Evolutionary conservation across 2,888 invertebrate species (phyloP), one percentile per base, ranked within the genome.

Genomic region (Hypercompe scribonia): DNA sequence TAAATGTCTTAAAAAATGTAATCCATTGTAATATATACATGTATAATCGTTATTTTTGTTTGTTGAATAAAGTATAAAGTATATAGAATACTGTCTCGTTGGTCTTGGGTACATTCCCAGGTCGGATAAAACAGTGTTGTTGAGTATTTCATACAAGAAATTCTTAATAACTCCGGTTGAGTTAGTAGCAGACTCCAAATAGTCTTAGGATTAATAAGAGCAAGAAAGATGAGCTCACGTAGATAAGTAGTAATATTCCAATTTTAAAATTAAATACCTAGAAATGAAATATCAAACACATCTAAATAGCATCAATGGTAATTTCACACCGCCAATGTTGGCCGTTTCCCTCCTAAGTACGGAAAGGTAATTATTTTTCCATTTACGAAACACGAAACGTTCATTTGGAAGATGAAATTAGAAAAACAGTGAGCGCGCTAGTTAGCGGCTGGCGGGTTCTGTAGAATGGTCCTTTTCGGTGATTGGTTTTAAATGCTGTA

Each of bases 341-440:
- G 31, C 63, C 21, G 36, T 42, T 73, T 66, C 7, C 70, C 54
- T 24, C 58, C n/a, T 70, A 79, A 78, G 76, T 78, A 81, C 77
- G 77, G 75, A 77, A 80, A 81, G 71, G 78, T 84, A 84, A 87
- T 86, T 87, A 86, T 84, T 82, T 86, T 86, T 85, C 78, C 84
- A 86, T 87, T 86, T 85, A 85, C 77, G 78, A 81, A 83, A 81
- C 81, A 82, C 80, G 79, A 81, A 83, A 85, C 83, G 82, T 84
- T 83, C 85, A 85, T 86, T 86, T 84, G 74, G 79, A 78, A 84
- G 80, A 84, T 85, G 83, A 84, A 84, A 85, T 84, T 83, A 85
- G 77, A 81, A 82, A 82, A 78, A 81, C 83, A 85, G 81, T 81
- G 77, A 79, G 77, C 72, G 72, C 65, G 72, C 73, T 82, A 82